phyloP scores from a whole-genome alignment of 1,140 invertebrate genomes.

The Apis florea region DNA sequence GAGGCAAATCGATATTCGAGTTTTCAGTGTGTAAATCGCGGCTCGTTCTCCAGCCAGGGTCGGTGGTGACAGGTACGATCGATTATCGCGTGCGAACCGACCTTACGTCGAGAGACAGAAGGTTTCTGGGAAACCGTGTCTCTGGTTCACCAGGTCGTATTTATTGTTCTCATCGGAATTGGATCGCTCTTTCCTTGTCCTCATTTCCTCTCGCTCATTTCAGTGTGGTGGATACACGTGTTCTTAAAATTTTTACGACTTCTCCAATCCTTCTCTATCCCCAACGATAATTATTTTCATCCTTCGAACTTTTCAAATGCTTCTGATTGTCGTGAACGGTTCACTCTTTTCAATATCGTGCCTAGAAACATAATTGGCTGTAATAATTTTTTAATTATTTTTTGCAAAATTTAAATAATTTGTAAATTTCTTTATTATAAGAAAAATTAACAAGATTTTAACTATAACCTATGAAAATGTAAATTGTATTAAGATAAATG shows the following conservation, averaged over 20 bases:
- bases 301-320: background rate
- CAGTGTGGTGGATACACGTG: background rate
- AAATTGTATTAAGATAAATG: no score
- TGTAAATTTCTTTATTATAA: no score
- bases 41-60: background rate
- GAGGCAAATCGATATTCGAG: background rate
- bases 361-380: no score
- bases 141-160: constrained; percentile 57
- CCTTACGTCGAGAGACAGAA: constrained; percentile 50
- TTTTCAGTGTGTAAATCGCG: background rate
- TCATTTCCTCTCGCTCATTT: background rate
- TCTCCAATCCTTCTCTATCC: background rate
- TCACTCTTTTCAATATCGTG: background rate
- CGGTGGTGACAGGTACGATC: constrained; percentile 47
- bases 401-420: no score
- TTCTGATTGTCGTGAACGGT: background rate
- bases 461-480: no score
- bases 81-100: constrained; percentile 61
- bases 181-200: constrained; percentile 3
- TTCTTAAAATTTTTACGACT: background rate
- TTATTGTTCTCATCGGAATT: constrained; percentile 50
- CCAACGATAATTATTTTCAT: background rate
- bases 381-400: no score
- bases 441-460: no score
- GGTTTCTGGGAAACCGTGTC: constrained; percentile 50